Evolutionary conservation across 2,113 vertebrate species (phyloP).

Genomic region (Pterocles burchelli): DNA sequence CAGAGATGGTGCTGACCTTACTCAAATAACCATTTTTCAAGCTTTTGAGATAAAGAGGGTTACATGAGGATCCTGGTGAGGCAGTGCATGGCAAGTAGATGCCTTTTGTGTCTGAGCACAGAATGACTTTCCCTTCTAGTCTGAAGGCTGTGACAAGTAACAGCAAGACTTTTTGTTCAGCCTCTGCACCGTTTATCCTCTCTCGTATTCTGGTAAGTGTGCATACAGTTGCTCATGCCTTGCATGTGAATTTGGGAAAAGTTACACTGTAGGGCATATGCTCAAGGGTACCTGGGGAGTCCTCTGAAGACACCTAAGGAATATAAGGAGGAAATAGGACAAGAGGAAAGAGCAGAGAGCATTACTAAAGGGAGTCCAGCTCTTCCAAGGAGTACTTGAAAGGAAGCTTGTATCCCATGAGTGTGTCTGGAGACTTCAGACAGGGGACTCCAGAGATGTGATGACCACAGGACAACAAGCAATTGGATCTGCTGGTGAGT

Average conservation of each 20-base stretch:
- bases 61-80: background rate
- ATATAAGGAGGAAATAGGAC: background rate
- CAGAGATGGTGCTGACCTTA: background rate
- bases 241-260: background rate
- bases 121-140: background rate
- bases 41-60: background rate
- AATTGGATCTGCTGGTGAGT: background rate
- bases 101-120: background rate
- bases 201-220: background rate
- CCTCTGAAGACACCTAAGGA: background rate
- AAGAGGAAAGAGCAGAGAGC: background rate
- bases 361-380: background rate
- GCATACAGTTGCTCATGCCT: rapidly evolving
- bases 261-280: background rate
- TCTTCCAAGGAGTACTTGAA: background rate
- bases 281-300: background rate
- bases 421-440: background rate
- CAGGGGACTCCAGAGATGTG: background rate
- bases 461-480: rapidly evolving
- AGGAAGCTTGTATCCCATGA: background rate
- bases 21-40: background rate
- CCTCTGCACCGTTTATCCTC: background rate
- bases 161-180: background rate
- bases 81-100: rapidly evolving
- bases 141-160: background rate